Evolutionary conservation across 2,113 vertebrate genomes (phyloP).

Genomic region (Pogonocichla stellata): DNA sequence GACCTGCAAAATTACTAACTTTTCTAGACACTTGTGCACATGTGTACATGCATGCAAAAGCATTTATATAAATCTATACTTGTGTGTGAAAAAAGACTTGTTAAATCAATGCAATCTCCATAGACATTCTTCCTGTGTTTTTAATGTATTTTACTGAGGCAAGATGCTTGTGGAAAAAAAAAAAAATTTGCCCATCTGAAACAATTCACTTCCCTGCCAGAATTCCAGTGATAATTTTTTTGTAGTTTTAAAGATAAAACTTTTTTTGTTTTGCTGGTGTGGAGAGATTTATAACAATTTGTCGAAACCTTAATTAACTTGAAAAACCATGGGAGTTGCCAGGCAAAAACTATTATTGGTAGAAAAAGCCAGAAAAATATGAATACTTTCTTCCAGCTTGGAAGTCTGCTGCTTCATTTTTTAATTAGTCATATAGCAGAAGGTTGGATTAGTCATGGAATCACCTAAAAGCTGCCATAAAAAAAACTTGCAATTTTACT

Average conservation of each 20-base stretch:
- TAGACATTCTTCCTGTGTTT: background rate
- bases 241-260: background rate
- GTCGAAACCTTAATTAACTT: background rate
- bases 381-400: background rate
- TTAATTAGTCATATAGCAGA: background rate
- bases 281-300: background rate
- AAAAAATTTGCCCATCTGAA: background rate
- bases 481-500: background rate
- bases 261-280: background rate
- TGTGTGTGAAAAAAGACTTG: background rate
- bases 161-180: background rate
- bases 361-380: background rate
- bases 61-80: background rate
- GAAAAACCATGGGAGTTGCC: background rate
- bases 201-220: background rate
- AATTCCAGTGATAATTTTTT: background rate
- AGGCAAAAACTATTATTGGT: background rate
- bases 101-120: background rate
- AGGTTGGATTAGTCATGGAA: background rate
- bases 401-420: background rate
- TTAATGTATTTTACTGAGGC: background rate
- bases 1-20: background rate
- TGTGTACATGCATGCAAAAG: background rate
- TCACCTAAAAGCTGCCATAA: background rate
- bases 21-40: background rate